Evolutionary conservation across 2,888 invertebrate species (phyloP), one percentile per base, ranked within the genome.

Genomic region (Ectemnius continuus): DNA sequence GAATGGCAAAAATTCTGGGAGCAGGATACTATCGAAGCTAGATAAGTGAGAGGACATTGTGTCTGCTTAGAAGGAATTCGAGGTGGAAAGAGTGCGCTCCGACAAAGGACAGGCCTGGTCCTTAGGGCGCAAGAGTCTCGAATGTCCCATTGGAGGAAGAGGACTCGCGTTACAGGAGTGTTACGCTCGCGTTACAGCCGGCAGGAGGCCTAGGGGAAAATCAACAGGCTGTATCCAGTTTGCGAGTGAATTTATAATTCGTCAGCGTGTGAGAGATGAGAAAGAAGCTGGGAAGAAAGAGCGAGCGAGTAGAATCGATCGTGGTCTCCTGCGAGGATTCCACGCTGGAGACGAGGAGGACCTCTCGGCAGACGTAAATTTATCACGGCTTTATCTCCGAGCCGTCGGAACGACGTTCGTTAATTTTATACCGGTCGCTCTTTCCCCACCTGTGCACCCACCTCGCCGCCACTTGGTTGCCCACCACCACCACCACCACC

Each of bases 351-450:
- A 75, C 57, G 61, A 76, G 75, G 80, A 73, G 74, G 77, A 73
- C 73, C 71, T 75, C 71, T 75, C 71, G 63, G 69, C 75, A 82
- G 84, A 86, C 82, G 83, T 85, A 84, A 87, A 89, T 88, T 87
- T 85, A 88, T 88, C 87, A 83, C 83, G 84, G 86, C 87, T 84
- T 88, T 88, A 89, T 88, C 88, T 86, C 80, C 81, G 8, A 36
- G 65, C 83, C 75, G 79, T 68, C 74, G 82, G 72, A 80, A 82
- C 82, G 80, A 82, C 80, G 81, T 86, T 85, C 84, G 84, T 86
- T 87, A 86, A 87, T 85, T 87, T 84, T 82, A 80, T 84, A 77
- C 83, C 74, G 67, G 74, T 75, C 79, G 76, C 78, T 70, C 70
- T 58, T 67, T 60, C 72, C 62, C 62, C 69, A 61, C 67, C 67